Base-by-base conservation (phyloP, 64 coral and sea anemone species). In the Trachythela sp. region DNA sequence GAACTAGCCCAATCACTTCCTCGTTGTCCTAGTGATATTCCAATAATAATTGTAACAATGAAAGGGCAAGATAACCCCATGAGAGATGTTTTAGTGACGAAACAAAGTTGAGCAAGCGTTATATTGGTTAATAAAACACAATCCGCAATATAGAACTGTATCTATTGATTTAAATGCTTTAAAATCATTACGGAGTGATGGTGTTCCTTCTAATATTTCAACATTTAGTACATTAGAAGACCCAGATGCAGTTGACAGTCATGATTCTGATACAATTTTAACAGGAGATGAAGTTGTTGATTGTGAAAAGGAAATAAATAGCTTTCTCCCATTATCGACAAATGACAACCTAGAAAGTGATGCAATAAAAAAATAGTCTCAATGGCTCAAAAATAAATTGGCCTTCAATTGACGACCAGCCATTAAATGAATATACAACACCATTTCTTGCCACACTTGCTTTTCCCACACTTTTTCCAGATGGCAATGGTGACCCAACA, bases 141-240 rank as follows among this genome's bases (percentile, higher is more conserved):
- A 88, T 88, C 87, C 87, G 43, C 37, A 77, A 40, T 88, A 88
- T 48, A 49, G 77, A 88, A 71, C 8, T 88, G 87, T 88, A 75
- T 41, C 35, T 5, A 29, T 88, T 77, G 40, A 76, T 49, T 88
- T 72, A 88, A 48, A 77, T 50, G 70, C 87, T 32, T 77, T 88
- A 33, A 48, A 88, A 49, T 88, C 87, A 49, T 33, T 88, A 71
- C 87, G 52, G 17, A 14, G 70, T 34, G 43, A 48, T 88, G 87
- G 87, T 77, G 27, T 88, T 49, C 87, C 87, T 49, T 40, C 70
- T 88, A 71, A 88, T 72, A 29, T 88, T 18, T 56, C 70, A 88
- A 45, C 42, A 45, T 6, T 45, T 6, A 11, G 11, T 6, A 88
- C 87, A 77, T 18, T 77, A 88, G 67, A 88, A 14, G 71, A 38